phyloP scores from a whole-genome alignment of 1,140 invertebrate species.

The Caenorhabditis elegans region WBcel235 BX284603.4:8606501-8607000 shows the following conservation, averaged over 20 bases:
- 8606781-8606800: neutral
- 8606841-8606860: neutral
- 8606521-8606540: too few relatives aligned
- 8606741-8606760: neutral
- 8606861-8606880: too few relatives aligned
- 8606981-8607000: neutral
- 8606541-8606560: too few relatives aligned
- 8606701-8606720: neutral
- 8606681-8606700: neutral
- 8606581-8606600: too few relatives aligned
- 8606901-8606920: too few relatives aligned
- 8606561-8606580: too few relatives aligned
- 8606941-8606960: slow-evolving; percentile 4
- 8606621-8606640: slow-evolving; percentile 22
- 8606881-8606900: too few relatives aligned
- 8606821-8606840: slow-evolving; percentile 8
- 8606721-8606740: neutral
- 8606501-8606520: too few relatives aligned
- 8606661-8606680: neutral
- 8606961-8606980: slow-evolving; percentile 18
- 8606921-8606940: neutral
- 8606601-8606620: neutral
- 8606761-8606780: neutral
- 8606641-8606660: neutral
- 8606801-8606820: neutral